These are phyloP conservation scores for Himalopsyche anomala DNA, from an alignment of 2,888 invertebrate species.

Conservation along the genomic window DNA sequence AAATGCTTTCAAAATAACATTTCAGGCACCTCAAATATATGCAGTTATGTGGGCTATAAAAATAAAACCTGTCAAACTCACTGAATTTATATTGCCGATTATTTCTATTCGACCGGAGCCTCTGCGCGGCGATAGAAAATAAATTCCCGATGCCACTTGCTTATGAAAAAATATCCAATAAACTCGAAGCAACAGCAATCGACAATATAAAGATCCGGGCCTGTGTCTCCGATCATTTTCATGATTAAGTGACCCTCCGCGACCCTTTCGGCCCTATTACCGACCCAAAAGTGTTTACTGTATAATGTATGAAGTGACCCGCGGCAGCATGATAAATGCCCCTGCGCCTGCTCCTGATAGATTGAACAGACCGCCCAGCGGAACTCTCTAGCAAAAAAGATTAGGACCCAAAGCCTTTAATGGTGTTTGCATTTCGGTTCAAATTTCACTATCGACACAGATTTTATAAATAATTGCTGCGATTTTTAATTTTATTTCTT, in stretches of 20 bases:
- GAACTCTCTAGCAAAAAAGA: constrained; percentile 6
- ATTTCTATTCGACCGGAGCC: neutral
- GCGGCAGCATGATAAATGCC: constrained; percentile 22
- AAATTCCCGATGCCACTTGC: neutral
- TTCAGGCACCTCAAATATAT: too few relatives aligned
- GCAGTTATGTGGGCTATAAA: too few relatives aligned
- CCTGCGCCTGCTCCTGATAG: constrained; percentile 27
- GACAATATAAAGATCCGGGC: constrained; percentile 29
- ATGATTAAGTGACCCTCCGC: constrained; percentile 11
- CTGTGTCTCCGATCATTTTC: constrained; percentile 27
- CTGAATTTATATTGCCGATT: constrained; percentile 19
- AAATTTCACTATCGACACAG: too few relatives aligned
- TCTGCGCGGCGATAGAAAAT: neutral
- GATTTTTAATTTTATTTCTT: too few relatives aligned
- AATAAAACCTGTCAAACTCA: neutral
- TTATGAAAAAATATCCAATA: constrained; percentile 37
- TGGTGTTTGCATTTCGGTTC: neutral
- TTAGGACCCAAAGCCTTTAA: neutral
- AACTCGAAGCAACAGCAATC: neutral
- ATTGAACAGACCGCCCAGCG: constrained; percentile 19
- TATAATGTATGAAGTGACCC: constrained; percentile 40
- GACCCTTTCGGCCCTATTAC: constrained; percentile 36
- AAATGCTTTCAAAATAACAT: too few relatives aligned
- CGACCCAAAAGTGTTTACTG: constrained; percentile 43
- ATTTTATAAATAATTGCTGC: too few relatives aligned